Base-by-base conservation (phyloP, 2,888 invertebrate genomes). In the Chaitophorus viminalis region DNA sequence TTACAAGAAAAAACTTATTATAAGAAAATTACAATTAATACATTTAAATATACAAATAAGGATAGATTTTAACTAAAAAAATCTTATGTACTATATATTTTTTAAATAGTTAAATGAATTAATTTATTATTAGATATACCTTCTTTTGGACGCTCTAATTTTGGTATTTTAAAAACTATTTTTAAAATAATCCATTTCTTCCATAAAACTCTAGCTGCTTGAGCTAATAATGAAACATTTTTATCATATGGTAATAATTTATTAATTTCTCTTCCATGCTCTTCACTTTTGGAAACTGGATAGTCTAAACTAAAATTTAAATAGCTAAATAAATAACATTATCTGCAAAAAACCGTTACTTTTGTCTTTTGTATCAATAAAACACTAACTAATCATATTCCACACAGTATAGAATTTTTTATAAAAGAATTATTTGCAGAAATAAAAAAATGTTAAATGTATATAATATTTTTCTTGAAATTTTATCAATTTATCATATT, bases 161-260 rank as follows among this genome's bases (percentile, higher is more conserved):
- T 87, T 17, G 87, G 87, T 65, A 87, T 87, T 87, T 75, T 81
- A 65, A 81, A 87, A 72, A 74, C 60, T 65, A 81, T 87, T 75
- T 81, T 87, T 1, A 87, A 21, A 39, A 75, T 6, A 52, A 87
- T 87, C 87, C 87, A 87, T 87, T 81, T 87, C 31, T 87, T 87
- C 87, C 87, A 87, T 33, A 87, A 75, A 18, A n/a, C 5, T 74
- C 87, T 74, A 18, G 87, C 72, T 11, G 74, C 74, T 21, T 79
- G 29, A 72, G 81, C 39, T 81, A 87, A 29, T n/a, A n/a, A 4
- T 54, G 81, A 81, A 11, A 46, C n/a, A 74, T 81, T 65, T 8
- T 74, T 39, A 33, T 65, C n/a, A 31, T 87, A 39, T n/a, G 87
- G 81, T 65, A 87, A 75, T 31, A 87, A 75, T 87, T 72, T 74